Base-by-base conservation (phyloP, 1,140 invertebrate species). In the Nephotettix cincticeps region DNA sequence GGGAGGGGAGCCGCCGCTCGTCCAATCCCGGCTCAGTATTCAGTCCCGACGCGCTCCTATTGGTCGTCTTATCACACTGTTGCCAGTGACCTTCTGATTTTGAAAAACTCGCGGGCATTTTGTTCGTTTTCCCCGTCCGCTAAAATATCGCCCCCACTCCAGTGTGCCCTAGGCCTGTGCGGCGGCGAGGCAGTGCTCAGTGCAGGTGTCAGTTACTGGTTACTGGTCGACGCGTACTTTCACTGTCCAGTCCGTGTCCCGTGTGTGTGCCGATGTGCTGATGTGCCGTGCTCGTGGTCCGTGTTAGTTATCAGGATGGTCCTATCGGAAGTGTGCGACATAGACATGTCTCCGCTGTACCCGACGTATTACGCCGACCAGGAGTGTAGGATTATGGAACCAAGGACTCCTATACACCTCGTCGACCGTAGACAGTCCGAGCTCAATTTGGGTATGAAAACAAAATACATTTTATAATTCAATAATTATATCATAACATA, bases 71-170 rank as follows among this genome's bases (percentile, higher is more conserved):
- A 45, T 32, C 23, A 43, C 43, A 47, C 30, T 58, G 47, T 66
- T 67, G 68, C 61, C 70, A 66, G 70, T 74, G 72, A 75, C 74
- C 71, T 70, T 74, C 73, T 68, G 32, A 32, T 64, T 68, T 73
- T 66, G 70, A 71, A 72, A 71, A 70, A 56, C 45, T 43, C 4
- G 32, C 40, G 65, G 63, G 51, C 19, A 71, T 45, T 68, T 40
- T 58, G 61, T 30, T 45, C 40, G 25, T 28, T 28, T 58, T 63
- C 25, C 58, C 67, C 45, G 30, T 51, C 69, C 47, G 25, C 68
- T 70, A 29, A 47, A 56, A 68, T 65, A 61, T 51, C 36, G 61
- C 68, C 67, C 61, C 69, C 36, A 66, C 69, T 54, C 27, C 21
- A 36, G 32, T 36, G 21, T 29, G 21, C 14, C 47, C 47, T 51